Conservation (phyloP, 1,140 invertebrate species). For the Drosophila serrata region DNA sequence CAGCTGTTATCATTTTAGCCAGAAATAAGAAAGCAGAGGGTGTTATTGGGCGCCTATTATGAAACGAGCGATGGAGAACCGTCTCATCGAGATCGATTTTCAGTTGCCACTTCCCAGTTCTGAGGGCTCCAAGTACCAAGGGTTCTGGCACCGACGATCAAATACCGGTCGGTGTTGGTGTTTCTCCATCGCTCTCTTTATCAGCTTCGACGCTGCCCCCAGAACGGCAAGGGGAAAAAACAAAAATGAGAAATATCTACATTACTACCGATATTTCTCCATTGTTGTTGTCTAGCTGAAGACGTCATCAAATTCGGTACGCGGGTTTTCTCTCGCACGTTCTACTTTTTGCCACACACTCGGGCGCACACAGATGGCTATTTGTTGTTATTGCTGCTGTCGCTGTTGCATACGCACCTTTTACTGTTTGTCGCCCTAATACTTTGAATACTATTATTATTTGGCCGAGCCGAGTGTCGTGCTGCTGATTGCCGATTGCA, state of each 20-base stretch:
- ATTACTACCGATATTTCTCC: conserved; percentile 41
- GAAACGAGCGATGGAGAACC: conserved; percentile 32
- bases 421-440: conserved; percentile 52
- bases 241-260: conserved; percentile 33
- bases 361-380: conserved; percentile 41
- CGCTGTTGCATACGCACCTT: conserved; percentile 72
- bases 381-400: conserved; percentile 45
- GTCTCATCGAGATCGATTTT: conserved; percentile 5
- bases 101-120: neutral
- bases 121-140: neutral
- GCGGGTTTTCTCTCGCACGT: conserved; percentile 73
- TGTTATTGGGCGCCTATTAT: conserved; percentile 39
- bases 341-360: conserved; percentile 53
- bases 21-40: conserved; percentile 1
- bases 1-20: conserved; percentile 49
- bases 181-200: conserved; percentile 42
- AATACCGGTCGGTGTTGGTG: conserved; percentile 47
- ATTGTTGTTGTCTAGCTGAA: conserved; percentile 66
- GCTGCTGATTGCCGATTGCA: conserved; percentile 79
- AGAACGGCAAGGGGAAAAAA: conserved; percentile 17
- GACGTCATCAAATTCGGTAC: conserved; percentile 77
- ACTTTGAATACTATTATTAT: conserved; percentile 62
- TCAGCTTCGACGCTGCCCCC: conserved; percentile 16
- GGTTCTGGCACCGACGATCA: conserved; percentile 26
- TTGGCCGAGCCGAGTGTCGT: conserved; percentile 52